phyloP scores from a whole-genome alignment of 2,888 invertebrate species.

The Caenorhabditis sinica region DNA sequence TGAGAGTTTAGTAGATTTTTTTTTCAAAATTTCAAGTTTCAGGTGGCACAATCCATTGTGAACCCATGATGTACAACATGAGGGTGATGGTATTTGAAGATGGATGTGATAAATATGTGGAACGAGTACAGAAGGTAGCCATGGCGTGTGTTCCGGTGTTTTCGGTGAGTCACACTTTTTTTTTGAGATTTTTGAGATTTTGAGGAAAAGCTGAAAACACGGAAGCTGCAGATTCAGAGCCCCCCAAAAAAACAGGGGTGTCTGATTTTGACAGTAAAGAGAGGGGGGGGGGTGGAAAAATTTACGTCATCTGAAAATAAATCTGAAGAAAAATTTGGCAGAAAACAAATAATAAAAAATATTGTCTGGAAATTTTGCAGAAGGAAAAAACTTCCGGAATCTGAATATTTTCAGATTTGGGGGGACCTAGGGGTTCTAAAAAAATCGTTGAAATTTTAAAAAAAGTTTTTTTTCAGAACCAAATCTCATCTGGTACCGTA shows the following conservation, averaged over 20 bases:
- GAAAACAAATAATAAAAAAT: background rate
- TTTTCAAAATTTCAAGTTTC: conserved; percentile 3
- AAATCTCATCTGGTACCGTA: conserved; percentile 36
- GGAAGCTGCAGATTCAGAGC: too few species aligned
- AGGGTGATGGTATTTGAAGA: conserved; percentile 62
- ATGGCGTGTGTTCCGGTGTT: conserved; percentile 66
- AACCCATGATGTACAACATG: conserved; percentile 65
- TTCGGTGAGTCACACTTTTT: conserved; percentile 51
- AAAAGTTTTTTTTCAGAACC: conserved; percentile 38
- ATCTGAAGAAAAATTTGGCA: background rate
- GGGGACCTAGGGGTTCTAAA: too few species aligned
- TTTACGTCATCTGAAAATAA: background rate
- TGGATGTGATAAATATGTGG: conserved; percentile 59
- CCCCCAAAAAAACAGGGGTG: background rate
- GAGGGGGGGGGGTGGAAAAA: background rate
- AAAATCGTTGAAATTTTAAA: background rate
- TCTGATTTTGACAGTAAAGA: background rate
- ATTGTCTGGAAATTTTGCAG: background rate
- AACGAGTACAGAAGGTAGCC: conserved; percentile 52
- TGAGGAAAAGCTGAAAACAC: background rate
- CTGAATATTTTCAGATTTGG: too few species aligned
- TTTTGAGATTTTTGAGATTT: too few species aligned
- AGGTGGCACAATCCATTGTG: conserved; percentile 59
- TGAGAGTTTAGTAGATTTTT: too few species aligned
- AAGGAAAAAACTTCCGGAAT: background rate